Conservation (phyloP, 2,888 invertebrate genomes). For the Lepidonotus clava region DNA sequence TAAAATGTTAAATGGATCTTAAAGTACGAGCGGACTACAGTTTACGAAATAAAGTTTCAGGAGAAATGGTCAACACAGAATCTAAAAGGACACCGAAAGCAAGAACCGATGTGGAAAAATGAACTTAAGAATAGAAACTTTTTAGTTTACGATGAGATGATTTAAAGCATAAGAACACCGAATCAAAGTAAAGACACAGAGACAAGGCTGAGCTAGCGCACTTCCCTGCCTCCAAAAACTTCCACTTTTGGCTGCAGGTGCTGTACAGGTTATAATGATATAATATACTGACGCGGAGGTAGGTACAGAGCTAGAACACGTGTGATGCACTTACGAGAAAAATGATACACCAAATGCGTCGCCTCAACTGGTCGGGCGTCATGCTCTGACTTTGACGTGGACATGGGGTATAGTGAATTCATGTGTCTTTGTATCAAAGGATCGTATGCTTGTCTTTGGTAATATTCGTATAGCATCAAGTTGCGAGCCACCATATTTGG, state of each 20-base stretch:
- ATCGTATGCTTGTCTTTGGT: constrained; percentile 55
- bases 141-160: too few relatives aligned
- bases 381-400: constrained; percentile 51
- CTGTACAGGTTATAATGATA: background rate
- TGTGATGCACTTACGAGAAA: constrained; percentile 52
- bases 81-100: constrained; percentile 39
- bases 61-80: too few relatives aligned
- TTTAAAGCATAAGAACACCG: too few relatives aligned
- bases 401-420: constrained; percentile 32
- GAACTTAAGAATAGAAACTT: background rate
- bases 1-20: too few relatives aligned
- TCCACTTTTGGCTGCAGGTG: background rate
- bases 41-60: too few relatives aligned
- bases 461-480: constrained; percentile 53
- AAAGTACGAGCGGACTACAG: too few relatives aligned
- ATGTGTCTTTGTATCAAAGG: constrained; percentile 44
- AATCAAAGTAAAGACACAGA: background rate
- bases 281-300: background rate
- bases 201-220: constrained; percentile 24
- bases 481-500: constrained; percentile 53
- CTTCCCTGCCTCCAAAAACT: constrained; percentile 29
- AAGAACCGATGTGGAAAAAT: background rate
- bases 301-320: background rate
- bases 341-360: constrained; percentile 55
- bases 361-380: constrained; percentile 27